Conservation (phyloP, 35 echinoderm and acorn worm genomes). For the Nesometra sesokonis region DNA sequence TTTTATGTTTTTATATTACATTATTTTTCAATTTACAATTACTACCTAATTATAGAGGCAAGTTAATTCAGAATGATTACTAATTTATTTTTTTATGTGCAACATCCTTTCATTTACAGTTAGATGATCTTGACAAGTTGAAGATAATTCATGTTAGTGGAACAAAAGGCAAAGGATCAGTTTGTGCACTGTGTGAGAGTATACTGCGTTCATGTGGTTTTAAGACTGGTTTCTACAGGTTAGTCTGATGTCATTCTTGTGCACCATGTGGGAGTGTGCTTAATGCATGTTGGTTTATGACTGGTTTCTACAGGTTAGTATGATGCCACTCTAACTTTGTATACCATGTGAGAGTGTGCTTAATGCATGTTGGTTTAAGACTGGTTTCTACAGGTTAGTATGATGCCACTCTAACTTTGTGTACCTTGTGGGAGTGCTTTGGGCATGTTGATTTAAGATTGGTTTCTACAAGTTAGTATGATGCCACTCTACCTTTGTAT, state of each 20-base stretch:
- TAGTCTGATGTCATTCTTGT: not conserved
- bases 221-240: constrained; percentile 98
- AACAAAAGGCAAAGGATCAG: constrained; percentile 95
- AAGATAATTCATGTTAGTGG: constrained; percentile 91
- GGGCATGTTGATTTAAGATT: too few species aligned
- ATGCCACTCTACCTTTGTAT: too few species aligned
- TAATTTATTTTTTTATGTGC: not conserved
- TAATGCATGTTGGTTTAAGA: constrained; percentile 63
- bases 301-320: too few species aligned
- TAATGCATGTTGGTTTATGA: too few species aligned
- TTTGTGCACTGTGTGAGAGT: constrained; percentile 88
- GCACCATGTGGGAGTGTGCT: too few species aligned
- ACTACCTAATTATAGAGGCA: too few species aligned
- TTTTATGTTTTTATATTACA: too few species aligned
- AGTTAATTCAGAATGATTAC: too few species aligned
- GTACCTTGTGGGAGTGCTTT: too few species aligned
- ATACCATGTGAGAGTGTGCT: constrained; percentile 84
- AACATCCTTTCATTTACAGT: constrained; percentile 28
- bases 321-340: too few species aligned
- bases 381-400: constrained; percentile 88
- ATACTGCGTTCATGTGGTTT: constrained; percentile 67
- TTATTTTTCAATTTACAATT: not conserved
- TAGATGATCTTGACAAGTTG: constrained; percentile 57
- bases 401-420: too few species aligned
- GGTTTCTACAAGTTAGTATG: too few species aligned